Evolutionary conservation across 2,888 invertebrate species (phyloP).

Genomic region (Arctia plantaginis): DNA sequence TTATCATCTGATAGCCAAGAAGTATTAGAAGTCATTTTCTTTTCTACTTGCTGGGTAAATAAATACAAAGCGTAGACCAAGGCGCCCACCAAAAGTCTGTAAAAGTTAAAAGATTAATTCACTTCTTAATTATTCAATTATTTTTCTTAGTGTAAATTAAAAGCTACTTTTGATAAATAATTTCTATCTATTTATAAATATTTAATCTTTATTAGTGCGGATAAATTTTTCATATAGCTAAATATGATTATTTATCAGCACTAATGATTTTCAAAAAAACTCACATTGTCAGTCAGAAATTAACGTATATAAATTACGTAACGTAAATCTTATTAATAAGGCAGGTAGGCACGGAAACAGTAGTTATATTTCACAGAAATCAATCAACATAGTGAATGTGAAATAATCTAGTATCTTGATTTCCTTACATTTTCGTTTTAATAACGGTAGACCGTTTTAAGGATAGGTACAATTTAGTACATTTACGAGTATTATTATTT

Average conservation of each 20-base stretch:
- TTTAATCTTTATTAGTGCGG: background rate
- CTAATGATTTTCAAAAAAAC: background rate
- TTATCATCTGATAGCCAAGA: slow-evolving; percentile 9
- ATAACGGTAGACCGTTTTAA: too few relatives aligned
- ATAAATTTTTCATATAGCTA: background rate
- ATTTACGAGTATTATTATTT: too few relatives aligned
- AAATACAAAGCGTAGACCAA: slow-evolving; percentile 56
- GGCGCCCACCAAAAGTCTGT: slow-evolving; percentile 11
- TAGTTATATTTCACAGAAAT: too few relatives aligned
- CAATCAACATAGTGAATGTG: too few relatives aligned
- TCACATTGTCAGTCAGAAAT: background rate
- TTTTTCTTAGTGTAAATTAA: background rate
- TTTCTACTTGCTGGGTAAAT: slow-evolving; percentile 36
- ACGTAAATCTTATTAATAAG: too few relatives aligned
- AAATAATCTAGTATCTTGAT: too few relatives aligned
- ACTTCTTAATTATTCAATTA: background rate
- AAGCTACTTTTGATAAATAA: too few relatives aligned
- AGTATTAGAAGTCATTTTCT: background rate
- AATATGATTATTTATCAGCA: background rate
- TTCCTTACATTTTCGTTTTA: too few relatives aligned
- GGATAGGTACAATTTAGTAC: too few relatives aligned
- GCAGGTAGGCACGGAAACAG: too few relatives aligned
- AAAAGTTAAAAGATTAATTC: background rate
- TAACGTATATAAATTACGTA: too few relatives aligned
- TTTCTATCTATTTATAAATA: too few relatives aligned